These are phyloP conservation scores for Caenorhabditis doughertyi DNA, from an alignment of 2,888 invertebrate species.

Conservation along the genomic window DNA sequence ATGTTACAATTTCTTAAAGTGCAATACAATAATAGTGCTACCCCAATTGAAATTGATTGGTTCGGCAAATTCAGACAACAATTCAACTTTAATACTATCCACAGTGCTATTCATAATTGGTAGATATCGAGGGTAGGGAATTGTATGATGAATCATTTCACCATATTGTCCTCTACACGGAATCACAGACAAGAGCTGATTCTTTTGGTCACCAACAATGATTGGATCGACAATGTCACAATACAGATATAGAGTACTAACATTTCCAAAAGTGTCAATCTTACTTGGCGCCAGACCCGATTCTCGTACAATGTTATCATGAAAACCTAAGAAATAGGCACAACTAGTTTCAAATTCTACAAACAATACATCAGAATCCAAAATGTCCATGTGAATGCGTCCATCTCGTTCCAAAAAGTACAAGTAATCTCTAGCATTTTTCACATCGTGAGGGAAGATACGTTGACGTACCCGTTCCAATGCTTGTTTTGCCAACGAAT, in stretches of 20 bases:
- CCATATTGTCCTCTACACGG: constrained; percentile 19
- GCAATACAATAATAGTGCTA: constrained; percentile 34
- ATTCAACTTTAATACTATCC: constrained; percentile 20
- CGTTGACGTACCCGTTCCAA: not conserved
- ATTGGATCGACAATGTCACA: constrained; percentile 20
- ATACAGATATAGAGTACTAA: constrained; percentile 10
- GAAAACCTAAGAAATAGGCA: constrained; percentile 18
- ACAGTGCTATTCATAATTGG: constrained; percentile 7
- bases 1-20: constrained; percentile 21
- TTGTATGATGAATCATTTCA: constrained; percentile 28
- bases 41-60: constrained; percentile 32
- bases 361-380: not conserved
- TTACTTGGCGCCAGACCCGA: not conserved
- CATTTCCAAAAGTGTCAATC: constrained; percentile 1
- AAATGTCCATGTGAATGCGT: not conserved
- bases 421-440: not conserved
- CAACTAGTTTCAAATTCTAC: constrained; percentile 10
- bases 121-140: constrained; percentile 4
- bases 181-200: not conserved
- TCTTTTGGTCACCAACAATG: constrained; percentile 11
- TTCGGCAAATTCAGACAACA: constrained; percentile 37
- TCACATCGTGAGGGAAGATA: not conserved
- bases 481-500: not conserved
- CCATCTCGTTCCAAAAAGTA: not conserved
- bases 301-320: not conserved